Evolutionary conservation across 2,113 vertebrate genomes (phyloP).

Genomic region (Pluvianellus socialis): DNA sequence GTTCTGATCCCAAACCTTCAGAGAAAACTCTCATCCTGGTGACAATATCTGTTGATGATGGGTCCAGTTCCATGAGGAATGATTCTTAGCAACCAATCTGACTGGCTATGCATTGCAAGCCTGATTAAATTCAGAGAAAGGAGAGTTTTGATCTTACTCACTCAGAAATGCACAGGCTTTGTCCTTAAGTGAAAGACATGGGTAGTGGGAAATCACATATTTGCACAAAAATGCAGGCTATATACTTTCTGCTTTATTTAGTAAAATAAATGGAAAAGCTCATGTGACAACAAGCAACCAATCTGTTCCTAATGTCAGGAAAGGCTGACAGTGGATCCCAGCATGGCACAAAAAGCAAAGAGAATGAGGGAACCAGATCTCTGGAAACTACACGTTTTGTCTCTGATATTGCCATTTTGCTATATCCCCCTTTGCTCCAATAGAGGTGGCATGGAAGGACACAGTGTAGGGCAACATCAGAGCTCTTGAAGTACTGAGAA

Average conservation of each 20-base stretch:
- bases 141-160: background rate
- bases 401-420: background rate
- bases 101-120: background rate
- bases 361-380: background rate
- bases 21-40: background rate
- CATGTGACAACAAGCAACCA: background rate
- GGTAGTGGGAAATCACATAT: background rate
- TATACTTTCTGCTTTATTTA: conserved; percentile 50
- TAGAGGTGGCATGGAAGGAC: background rate
- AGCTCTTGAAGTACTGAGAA: background rate
- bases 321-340: background rate
- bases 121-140: background rate
- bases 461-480: background rate
- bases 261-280: conserved; percentile 13
- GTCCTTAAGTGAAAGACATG: background rate
- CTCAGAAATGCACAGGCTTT: background rate
- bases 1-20: background rate
- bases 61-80: background rate
- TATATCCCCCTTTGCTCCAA: background rate
- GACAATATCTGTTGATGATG: background rate
- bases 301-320: background rate
- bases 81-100: background rate
- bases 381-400: background rate
- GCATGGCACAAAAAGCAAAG: background rate
- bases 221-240: background rate